Base-by-base conservation (phyloP, 1,140 invertebrate genomes). In the Magallana ariakensis region DNA sequence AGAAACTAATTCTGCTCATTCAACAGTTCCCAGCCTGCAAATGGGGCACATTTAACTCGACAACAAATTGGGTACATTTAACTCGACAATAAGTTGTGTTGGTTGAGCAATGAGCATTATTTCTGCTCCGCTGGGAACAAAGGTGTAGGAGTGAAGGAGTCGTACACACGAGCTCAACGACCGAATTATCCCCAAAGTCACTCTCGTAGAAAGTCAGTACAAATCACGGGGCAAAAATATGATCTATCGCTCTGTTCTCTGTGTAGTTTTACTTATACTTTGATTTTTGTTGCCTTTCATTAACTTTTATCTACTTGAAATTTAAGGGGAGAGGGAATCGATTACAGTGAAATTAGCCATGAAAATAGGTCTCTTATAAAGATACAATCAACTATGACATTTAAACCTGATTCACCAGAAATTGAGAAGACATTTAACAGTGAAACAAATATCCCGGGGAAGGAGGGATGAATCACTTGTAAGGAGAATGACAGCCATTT, bases 21-120 rank as follows among this genome's bases (percentile, higher is more conserved):
- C 16, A 62, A 19, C 13, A 62, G 19, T n/a, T 19, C 19, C 19
- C 16, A 62, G 19, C 19, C 58, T 62, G 58, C 19, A 62, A 62
- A n/a, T 62, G 58, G 19, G 58, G 58, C 16, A 5, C 58, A 62
- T 62, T 62, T 19, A 46, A 46, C 33, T 46, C 33, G 5, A 46
- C 33, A 46, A 46, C 33, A 1, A 13, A 60, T 15, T 60, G 15
- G 15, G 58, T 11, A 16, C 11, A 60, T 13, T 60, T n/a, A 60
- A n/a, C 15, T 60, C 0, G 66, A 26, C 22, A 75, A 33, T 75
- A 26, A 75, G 22, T 75, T 26, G 22, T n/a, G n/a, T 5, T 75
- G 66, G 22, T 26, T 33, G 66, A 22, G 66, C 22, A 26, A 75
- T 46, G 26, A 75, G 66, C 66, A 75, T 75, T 75, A 75, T 75